These are phyloP conservation scores for Lepeophtheirus nordmannii DNA, from an alignment of 2,888 invertebrate species.

Conservation along the genomic window DNA sequence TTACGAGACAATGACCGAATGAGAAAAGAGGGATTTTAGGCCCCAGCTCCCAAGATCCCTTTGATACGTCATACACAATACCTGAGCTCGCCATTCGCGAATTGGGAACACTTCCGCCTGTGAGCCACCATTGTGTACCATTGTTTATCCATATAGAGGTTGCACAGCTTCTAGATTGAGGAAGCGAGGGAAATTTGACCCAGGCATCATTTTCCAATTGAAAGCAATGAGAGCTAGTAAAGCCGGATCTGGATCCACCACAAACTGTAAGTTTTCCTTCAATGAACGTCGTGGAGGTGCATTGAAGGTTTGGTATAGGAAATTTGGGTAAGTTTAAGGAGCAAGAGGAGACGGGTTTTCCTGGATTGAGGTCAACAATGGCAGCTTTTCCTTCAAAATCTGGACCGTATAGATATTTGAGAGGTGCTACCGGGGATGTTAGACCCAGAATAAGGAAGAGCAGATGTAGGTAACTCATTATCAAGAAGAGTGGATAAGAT, in stretches of 20 bases:
- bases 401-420: not conserved
- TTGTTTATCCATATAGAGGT: not conserved
- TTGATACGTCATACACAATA: not conserved
- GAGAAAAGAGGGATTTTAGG: not conserved
- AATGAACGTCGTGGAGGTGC: not conserved
- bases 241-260: not conserved
- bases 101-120: not conserved
- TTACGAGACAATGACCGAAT: not conserved
- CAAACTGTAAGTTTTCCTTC: not conserved
- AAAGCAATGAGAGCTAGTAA: not conserved
- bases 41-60: not conserved
- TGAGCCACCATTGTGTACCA: not conserved
- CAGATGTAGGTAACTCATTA: too few species aligned
- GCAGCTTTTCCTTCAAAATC: not conserved
- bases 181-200: not conserved
- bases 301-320: not conserved
- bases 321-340: not conserved
- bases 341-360: not conserved
- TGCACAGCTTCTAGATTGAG: not conserved
- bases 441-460: too few species aligned
- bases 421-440: not conserved
- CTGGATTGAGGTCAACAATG: not conserved
- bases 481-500: too few species aligned
- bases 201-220: not conserved
- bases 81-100: not conserved